phyloP scores from a whole-genome alignment of 2,888 invertebrate species.

The Cordilura impudica region DNA sequence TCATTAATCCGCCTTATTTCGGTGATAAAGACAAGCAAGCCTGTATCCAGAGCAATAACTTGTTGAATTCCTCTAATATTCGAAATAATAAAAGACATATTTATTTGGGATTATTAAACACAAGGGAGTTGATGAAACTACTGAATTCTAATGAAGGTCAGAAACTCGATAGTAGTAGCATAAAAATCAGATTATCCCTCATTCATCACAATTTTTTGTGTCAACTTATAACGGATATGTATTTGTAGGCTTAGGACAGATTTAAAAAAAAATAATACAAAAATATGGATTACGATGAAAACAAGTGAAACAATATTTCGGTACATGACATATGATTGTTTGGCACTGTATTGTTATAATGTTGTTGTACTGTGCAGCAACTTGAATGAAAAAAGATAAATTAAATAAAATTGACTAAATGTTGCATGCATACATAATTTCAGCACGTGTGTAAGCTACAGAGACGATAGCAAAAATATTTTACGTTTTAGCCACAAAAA shows the following conservation, averaged over 20 bases:
- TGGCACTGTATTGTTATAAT: constrained; percentile 8
- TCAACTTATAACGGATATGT: constrained; percentile 10
- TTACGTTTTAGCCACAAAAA: constrained; percentile 29
- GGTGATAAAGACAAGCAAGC: no score
- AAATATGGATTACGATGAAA: neutral
- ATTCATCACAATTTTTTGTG: neutral
- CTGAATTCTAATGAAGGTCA: no score
- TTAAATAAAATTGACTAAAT: constrained; percentile 23
- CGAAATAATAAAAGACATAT: no score
- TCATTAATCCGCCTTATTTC: no score
- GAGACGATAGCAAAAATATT: constrained; percentile 31
- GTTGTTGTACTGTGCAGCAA: neutral
- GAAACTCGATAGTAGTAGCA: no score
- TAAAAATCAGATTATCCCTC: no score
- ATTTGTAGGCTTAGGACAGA: neutral
- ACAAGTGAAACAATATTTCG: constrained; percentile 56
- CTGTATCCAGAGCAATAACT: no score
- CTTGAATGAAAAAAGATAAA: neutral
- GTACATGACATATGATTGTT: constrained; percentile 56
- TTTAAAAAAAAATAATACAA: neutral
- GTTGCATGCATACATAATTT: constrained; percentile 48
- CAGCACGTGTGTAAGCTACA: constrained; percentile 52
- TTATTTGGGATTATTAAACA: no score
- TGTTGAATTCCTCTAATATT: no score
- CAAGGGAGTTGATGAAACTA: no score